Percentiles rank a stretch among this genome's conserved stretches.
phyloP scores from a whole-genome alignment of 2,797 vertebrate genomes.

The Babyrousa celebensis region DNA sequence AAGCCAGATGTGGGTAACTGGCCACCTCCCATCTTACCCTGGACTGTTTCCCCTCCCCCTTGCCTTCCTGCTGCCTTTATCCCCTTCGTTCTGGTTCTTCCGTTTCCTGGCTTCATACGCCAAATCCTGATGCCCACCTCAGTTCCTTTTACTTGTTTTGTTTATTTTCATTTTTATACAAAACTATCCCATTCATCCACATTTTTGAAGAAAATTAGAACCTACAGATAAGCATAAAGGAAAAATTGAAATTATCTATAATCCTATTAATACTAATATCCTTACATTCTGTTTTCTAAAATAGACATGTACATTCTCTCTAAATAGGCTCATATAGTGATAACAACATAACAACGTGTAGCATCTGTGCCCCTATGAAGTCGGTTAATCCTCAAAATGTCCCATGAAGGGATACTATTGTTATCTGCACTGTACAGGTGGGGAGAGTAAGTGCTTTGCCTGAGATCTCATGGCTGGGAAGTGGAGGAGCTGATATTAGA shows the following conservation, averaged over 20 bases:
- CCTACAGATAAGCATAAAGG: not conserved
- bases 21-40: accelerated
- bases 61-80: not conserved
- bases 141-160: not conserved
- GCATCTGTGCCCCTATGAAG: not conserved
- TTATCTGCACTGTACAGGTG: not conserved
- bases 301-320: not conserved
- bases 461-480: not conserved
- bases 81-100: not conserved
- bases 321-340: not conserved
- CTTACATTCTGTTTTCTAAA: constrained; percentile 23
- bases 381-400: not conserved
- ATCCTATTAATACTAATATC: not conserved
- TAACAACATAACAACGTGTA: not conserved
- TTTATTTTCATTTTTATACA: constrained; percentile 28
- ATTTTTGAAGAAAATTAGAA: constrained; percentile 16
- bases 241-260: not conserved
- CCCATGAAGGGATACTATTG: not conserved
- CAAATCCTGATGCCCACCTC: not conserved
- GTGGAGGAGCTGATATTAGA: not conserved
- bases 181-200: not conserved
- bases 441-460: not conserved
- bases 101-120: not conserved
- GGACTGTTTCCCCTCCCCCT: not conserved
- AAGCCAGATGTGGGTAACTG: not conserved